A percentile compares a stretch with the other conserved stretches of the same genome.
Evolutionary conservation across 2,888 invertebrate species (phyloP).

Genomic region (Psylliodes chrysocephalus): DNA sequence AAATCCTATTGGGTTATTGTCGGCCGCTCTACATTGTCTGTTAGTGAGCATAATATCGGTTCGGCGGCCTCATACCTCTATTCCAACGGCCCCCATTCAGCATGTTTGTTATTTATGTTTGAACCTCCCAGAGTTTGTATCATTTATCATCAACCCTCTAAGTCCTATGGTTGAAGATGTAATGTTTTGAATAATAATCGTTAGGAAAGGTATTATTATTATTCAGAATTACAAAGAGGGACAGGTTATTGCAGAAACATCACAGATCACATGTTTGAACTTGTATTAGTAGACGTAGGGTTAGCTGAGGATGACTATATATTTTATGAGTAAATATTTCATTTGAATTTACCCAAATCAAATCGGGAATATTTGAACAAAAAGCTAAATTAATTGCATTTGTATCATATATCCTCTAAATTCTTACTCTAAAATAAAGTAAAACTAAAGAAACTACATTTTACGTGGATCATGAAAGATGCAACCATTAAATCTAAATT

Average conservation of each 20-base stretch:
- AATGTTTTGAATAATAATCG: conserved; percentile 40
- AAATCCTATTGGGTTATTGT: conserved; percentile 25
- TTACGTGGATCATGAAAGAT: too few species aligned
- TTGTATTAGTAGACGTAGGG: conserved; percentile 3
- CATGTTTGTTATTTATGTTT: conserved; percentile 39
- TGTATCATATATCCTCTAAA: too few species aligned
- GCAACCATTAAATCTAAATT: too few species aligned
- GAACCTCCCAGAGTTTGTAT: conserved; percentile 37
- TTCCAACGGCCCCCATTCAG: conserved; percentile 26
- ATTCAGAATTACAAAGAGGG: conserved; percentile 29
- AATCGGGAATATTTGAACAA: too few species aligned
- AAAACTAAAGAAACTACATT: too few species aligned
- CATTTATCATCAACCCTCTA: conserved; percentile 40
- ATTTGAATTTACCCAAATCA: too few species aligned
- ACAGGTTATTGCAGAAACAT: conserved; percentile 17
- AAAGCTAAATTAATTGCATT: too few species aligned
- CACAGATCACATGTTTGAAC: conserved; percentile 30
- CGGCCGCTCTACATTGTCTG: conserved; percentile 26
- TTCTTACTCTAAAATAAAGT: too few species aligned
- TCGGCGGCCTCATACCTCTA: background rate
- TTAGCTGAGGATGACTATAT: conserved; percentile 12
- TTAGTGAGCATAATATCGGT: conserved; percentile 24
- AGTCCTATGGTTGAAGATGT: conserved; percentile 33
- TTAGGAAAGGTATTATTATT: conserved; percentile 32
- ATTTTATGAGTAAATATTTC: too few species aligned